These are phyloP conservation scores for Phalacrocorax pelagicus DNA, from an alignment of 2,113 vertebrate genomes.

Conservation along the genomic window DNA sequence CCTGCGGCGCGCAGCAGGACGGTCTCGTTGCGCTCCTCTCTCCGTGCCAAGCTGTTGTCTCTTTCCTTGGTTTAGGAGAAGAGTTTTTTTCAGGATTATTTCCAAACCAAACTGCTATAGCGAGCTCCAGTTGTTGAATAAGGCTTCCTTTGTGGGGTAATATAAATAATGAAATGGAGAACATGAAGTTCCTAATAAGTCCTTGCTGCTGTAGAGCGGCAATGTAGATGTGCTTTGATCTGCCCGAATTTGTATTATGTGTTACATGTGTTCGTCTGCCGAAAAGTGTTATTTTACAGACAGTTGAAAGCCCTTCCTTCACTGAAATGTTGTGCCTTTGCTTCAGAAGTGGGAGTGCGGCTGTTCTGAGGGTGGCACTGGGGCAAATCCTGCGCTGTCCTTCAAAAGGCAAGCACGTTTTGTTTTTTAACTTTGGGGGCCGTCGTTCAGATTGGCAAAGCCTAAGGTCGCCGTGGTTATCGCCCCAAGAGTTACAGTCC, in stretches of 20 bases:
- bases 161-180: background rate
- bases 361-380: background rate
- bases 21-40: background rate
- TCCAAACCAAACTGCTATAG: background rate
- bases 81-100: background rate
- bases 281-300: background rate
- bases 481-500: background rate
- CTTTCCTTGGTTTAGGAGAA: background rate
- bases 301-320: background rate
- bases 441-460: background rate
- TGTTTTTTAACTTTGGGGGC: background rate
- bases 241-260: background rate
- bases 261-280: background rate
- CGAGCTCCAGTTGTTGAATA: background rate
- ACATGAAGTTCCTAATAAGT: background rate
- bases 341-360: rapidly evolving
- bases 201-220: background rate
- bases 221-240: background rate
- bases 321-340: no score
- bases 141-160: background rate
- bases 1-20: rapidly evolving
- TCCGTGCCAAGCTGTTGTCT: background rate
- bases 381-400: background rate
- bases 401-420: background rate
- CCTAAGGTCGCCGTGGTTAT: rapidly evolving